Evolutionary conservation across 2,888 invertebrate species (phyloP).

Genomic region (Bedellia somnulentella): DNA sequence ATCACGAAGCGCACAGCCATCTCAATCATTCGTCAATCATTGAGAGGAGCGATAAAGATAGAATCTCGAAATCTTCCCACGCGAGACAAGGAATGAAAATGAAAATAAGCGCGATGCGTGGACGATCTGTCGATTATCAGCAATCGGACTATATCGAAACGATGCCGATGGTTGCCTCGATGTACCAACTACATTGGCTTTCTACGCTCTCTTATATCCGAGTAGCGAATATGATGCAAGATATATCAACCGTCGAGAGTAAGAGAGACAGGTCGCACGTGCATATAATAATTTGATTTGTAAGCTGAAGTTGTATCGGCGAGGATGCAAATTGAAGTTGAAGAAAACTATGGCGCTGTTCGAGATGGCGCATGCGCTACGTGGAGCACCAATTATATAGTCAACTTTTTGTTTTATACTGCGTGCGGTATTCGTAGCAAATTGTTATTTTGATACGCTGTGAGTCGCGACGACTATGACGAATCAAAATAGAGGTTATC

Average conservation of each 20-base stretch:
- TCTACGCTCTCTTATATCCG: neutral
- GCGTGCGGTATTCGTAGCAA: constrained; percentile 26
- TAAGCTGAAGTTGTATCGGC: constrained; percentile 10
- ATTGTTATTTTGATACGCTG: constrained; percentile 40
- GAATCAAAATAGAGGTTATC: constrained; percentile 1
- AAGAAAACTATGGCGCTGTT: constrained; percentile 24
- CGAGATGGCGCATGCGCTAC: constrained; percentile 18
- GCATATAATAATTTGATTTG: too few species aligned
- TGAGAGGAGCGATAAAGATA: constrained; percentile 31
- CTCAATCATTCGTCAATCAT: constrained; percentile 52
- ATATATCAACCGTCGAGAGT: too few species aligned
- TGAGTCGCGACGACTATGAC: constrained; percentile 10
- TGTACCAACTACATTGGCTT: too few species aligned
- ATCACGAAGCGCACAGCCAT: constrained; percentile 32
- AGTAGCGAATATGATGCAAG: too few species aligned
- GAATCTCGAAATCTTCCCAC: constrained; percentile 19
- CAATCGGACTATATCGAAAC: too few species aligned
- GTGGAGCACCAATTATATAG: constrained; percentile 28
- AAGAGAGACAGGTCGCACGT: constrained; percentile 25
- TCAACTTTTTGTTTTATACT: constrained; percentile 29
- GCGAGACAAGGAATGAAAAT: constrained; percentile 20
- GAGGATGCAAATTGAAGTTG: constrained; percentile 15
- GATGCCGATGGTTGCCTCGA: too few species aligned
- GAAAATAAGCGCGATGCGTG: constrained; percentile 19
- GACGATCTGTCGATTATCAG: constrained; percentile 28